Percentiles rank a stretch among this genome's conserved stretches.
phyloP scores from a whole-genome alignment of 2,888 invertebrate genomes.

The Lepidocyrtoides sp. region DNA sequence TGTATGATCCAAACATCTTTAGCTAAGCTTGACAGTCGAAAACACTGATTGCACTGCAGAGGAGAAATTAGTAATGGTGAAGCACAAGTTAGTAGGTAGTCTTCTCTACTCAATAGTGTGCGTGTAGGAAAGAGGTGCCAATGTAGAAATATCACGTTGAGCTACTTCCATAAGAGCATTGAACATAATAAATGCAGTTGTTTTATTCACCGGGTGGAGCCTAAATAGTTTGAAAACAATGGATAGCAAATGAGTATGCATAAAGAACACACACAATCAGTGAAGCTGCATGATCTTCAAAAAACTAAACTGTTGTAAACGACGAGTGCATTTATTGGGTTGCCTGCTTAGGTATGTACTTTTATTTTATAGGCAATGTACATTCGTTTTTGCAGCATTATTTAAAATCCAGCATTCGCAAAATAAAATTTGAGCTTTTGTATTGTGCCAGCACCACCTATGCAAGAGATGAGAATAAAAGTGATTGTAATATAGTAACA shows the following conservation, averaged over 20 bases:
- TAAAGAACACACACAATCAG: too few relatives aligned
- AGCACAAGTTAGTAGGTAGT: too few relatives aligned
- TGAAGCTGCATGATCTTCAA: too few relatives aligned
- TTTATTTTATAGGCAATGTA: too few relatives aligned
- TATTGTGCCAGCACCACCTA: too few relatives aligned
- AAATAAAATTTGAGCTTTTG: not conserved
- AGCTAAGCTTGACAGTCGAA: not conserved
- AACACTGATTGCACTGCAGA: constrained; percentile 8
- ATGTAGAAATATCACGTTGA: constrained; percentile 29
- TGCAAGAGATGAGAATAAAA: not conserved
- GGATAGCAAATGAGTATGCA: too few relatives aligned
- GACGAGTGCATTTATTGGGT: too few relatives aligned
- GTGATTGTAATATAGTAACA: not conserved
- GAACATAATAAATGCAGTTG: not conserved
- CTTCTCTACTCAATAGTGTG: not conserved
- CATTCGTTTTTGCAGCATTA: too few relatives aligned
- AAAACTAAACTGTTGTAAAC: too few relatives aligned
- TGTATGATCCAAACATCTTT: constrained; percentile 37
- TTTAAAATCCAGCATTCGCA: too few relatives aligned
- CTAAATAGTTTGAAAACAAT: constrained; percentile 13
- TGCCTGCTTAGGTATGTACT: too few relatives aligned
- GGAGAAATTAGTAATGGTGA: not conserved
- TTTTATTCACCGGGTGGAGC: not conserved
- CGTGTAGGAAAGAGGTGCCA: not conserved
- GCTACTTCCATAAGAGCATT: not conserved